Evolutionary conservation across 2,888 invertebrate species (phyloP).

Genomic region (Calliphora vomitoria): DNA sequence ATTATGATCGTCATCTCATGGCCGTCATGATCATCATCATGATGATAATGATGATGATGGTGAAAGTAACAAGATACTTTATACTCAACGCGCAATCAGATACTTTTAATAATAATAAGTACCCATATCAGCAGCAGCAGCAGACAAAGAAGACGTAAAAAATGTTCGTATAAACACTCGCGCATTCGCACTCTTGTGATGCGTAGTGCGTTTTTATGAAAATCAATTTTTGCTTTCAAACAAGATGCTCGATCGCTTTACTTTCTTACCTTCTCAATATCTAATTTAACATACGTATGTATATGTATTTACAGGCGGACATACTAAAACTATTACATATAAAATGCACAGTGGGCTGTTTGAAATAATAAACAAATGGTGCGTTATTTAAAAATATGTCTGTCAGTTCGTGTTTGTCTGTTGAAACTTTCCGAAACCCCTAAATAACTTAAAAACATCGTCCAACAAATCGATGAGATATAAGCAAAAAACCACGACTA

Average conservation of each 20-base stretch:
- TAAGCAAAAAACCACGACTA: no score
- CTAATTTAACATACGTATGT: slow-evolving; percentile 28
- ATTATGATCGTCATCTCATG: slow-evolving; percentile 41
- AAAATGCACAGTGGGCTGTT: slow-evolving; percentile 18
- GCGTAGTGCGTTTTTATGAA: slow-evolving; percentile 73
- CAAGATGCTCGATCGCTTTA: slow-evolving; percentile 61
- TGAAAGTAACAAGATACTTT: slow-evolving; percentile 77
- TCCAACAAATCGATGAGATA: no score
- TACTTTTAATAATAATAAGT: slow-evolving; percentile 72
- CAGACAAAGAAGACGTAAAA: slow-evolving; percentile 46
- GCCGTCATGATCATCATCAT: slow-evolving; percentile 29
- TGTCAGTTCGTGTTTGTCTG: no score
- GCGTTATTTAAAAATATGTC: no score
- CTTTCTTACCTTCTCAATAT: slow-evolving; percentile 61
- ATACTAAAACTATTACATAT: not conserved
- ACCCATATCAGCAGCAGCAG: slow-evolving; percentile 57
- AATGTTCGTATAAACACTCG: slow-evolving; percentile 35
- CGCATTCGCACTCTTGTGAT: slow-evolving; percentile 68
- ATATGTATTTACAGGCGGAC: slow-evolving; percentile 27
- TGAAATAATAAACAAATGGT: no score
- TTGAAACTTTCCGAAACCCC: no score
- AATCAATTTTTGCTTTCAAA: slow-evolving; percentile 70
- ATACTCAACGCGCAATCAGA: slow-evolving; percentile 67
- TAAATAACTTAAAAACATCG: no score
- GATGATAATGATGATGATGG: slow-evolving; percentile 72